Percentiles rank a stretch among this genome's conserved stretches.
Conservation (phyloP, 1,140 invertebrate genomes). For the Drosophila sproati region DNA sequence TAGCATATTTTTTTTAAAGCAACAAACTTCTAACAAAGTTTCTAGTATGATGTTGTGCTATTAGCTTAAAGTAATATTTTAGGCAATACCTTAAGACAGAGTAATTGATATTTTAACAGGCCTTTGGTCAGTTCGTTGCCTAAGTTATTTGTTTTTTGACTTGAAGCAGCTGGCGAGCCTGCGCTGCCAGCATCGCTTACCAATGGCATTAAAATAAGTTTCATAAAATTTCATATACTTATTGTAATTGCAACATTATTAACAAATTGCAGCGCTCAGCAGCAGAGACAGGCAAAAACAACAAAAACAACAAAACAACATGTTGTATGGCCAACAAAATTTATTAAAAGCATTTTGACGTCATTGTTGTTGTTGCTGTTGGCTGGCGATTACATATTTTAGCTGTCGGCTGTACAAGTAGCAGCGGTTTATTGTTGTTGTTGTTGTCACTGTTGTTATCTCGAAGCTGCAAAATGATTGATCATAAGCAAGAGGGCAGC, state of each 20-base stretch:
- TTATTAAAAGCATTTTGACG: constrained; percentile 79
- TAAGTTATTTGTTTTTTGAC: constrained; percentile 41
- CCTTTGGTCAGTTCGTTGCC: constrained; percentile 40
- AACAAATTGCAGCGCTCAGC: constrained; percentile 70
- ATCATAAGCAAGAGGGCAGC: constrained; percentile 66
- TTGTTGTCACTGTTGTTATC: constrained; percentile 73
- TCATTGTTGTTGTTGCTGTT: constrained; percentile 50
- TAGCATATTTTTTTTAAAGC: too few species aligned
- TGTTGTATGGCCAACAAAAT: constrained; percentile 69
- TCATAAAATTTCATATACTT: constrained; percentile 57
- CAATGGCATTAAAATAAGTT: constrained; percentile 64
- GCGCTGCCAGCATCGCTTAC: constrained; percentile 38
- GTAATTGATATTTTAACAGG: background rate
- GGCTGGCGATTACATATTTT: constrained; percentile 71
- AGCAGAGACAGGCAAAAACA: constrained; percentile 46
- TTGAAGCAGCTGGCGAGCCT: background rate
- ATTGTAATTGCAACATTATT: constrained; percentile 79
- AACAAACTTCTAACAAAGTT: too few species aligned
- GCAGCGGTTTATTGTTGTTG: constrained; percentile 47
- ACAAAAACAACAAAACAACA: constrained; percentile 38
- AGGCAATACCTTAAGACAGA: background rate
- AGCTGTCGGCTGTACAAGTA: constrained; percentile 72
- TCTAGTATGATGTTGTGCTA: too few species aligned
- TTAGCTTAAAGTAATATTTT: too few species aligned
- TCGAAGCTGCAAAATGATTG: constrained; percentile 67